phyloP scores from a whole-genome alignment of 2,888 invertebrate genomes.

The Limenitis camilla region DNA sequence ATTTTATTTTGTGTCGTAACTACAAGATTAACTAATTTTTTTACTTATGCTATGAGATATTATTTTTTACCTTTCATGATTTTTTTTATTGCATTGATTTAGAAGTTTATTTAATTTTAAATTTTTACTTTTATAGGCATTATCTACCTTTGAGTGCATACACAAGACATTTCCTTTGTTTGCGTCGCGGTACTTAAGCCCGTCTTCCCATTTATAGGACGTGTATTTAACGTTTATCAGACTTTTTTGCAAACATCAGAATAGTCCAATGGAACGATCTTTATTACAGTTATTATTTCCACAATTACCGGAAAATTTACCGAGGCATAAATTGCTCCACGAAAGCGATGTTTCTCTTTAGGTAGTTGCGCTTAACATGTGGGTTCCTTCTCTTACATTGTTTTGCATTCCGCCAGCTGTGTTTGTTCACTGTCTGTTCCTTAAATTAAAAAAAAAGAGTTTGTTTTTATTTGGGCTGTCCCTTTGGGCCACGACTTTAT shows the following conservation, averaged over 20 bases:
- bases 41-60: too few relatives aligned
- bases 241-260: neutral
- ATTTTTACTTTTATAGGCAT: too few relatives aligned
- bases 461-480: constrained; percentile 48
- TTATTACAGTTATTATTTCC: neutral
- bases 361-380: constrained; percentile 18
- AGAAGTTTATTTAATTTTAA: too few relatives aligned
- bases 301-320: constrained; percentile 6
- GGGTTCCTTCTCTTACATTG: constrained; percentile 46
- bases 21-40: too few relatives aligned
- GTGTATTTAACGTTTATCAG: too few relatives aligned
- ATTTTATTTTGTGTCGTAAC: too few relatives aligned
- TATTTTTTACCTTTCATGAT: too few relatives aligned
- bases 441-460: constrained; percentile 65
- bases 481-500: constrained; percentile 68
- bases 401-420: constrained; percentile 72
- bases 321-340: constrained; percentile 11
- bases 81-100: too few relatives aligned
- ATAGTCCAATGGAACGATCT: neutral
- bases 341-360: constrained; percentile 16
- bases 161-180: too few relatives aligned
- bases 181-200: too few relatives aligned
- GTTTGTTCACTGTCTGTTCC: constrained; percentile 71
- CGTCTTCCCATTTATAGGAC: too few relatives aligned
- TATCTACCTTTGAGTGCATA: too few relatives aligned